phyloP scores from a whole-genome alignment of 2,113 vertebrate species.

The Callocephalon fimbriatum region DNA sequence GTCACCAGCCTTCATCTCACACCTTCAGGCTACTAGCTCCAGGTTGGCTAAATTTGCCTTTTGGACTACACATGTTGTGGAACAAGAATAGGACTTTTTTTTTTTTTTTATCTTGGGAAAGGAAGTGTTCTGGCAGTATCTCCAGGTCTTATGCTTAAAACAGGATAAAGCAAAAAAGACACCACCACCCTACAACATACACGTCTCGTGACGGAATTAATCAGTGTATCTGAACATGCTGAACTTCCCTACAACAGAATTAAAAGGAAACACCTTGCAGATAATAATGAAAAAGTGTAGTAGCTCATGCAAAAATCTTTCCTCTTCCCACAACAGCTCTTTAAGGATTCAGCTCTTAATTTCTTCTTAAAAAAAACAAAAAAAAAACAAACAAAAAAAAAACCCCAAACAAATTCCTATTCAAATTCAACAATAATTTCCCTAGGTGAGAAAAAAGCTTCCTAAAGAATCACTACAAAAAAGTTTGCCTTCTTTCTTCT shows the following conservation, averaged over 20 bases:
- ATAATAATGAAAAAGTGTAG: constrained; percentile 61
- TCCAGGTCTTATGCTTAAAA: constrained; percentile 48
- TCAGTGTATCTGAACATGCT: constrained; percentile 65
- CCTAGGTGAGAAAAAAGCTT: neutral
- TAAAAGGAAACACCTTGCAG: constrained; percentile 81
- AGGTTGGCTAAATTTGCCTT: neutral
- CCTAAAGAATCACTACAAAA: neutral
- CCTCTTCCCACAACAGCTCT: constrained; percentile 44
- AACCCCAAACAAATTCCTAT: neutral
- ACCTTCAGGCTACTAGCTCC: constrained; percentile 3
- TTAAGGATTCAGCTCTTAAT: neutral
- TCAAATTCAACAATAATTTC: neutral
- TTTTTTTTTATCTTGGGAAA: constrained; percentile 37
- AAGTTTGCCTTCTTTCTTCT: neutral
- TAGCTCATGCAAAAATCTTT: constrained; percentile 54
- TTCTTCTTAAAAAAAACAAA: neutral
- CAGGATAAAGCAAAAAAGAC: constrained; percentile 66
- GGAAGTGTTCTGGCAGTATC: constrained; percentile 66
- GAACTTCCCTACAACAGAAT: constrained; percentile 71
- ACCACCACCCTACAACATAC: constrained; percentile 53
- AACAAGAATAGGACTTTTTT: neutral
- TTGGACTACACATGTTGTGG: neutral
- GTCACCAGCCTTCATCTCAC: neutral
- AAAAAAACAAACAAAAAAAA: neutral
- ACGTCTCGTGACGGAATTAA: constrained; percentile 59